Base-by-base conservation (phyloP, 1,140 invertebrate species). In the Aphaenogaster ashmeadi region DNA sequence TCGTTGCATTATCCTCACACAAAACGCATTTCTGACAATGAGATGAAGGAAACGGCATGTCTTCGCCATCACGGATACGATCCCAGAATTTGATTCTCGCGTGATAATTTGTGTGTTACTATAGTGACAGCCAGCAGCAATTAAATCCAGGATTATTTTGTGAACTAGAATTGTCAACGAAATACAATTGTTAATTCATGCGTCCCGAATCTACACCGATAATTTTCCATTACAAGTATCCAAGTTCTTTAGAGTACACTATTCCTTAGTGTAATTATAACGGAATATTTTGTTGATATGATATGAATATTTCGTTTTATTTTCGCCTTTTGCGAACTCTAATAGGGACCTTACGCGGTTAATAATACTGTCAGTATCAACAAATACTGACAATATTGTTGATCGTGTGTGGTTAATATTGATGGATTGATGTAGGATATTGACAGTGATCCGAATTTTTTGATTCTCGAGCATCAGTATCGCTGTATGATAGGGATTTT, bases 131-230 rank as follows among this genome's bases (percentile, higher is more conserved):
- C n/a, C 9, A 38, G 13, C 18, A 9, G 18, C 27, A 6, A 79
- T 79, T 50, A 79, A 79, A 50, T 36, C n/a, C 9, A 13, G 18
- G 15, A 71, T 71, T 71, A 56, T 56, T 66, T 71, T 44, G 44
- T 41, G 52, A 36, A 13, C 13, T 1, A 71, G 3, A 44, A 47
- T 41, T 8, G 15, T n/a, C 56, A 38, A 38, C 36, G 36, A 15
- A 58, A 58, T 52, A 41, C n/a, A 38, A 38, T 56, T 36, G 21
- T 8, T 27, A 3, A 38, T 27, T 33, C 33, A n/a, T 38, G 54
- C 50, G 3, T 64, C 18, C 18, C 38, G 8, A n/a, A 1, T 47
- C 47, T 41, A 33, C 33, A 9, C 4, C 9, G 18, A 38, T 38
- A 38, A 75, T 75, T 56, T 21, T 54, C 15, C n/a, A n/a, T 47